Evolutionary conservation across 2,797 vertebrate genomes (phyloP), one percentile per base, ranked within the genome.

Genomic region (Hyperoplus immaculatus): DNA sequence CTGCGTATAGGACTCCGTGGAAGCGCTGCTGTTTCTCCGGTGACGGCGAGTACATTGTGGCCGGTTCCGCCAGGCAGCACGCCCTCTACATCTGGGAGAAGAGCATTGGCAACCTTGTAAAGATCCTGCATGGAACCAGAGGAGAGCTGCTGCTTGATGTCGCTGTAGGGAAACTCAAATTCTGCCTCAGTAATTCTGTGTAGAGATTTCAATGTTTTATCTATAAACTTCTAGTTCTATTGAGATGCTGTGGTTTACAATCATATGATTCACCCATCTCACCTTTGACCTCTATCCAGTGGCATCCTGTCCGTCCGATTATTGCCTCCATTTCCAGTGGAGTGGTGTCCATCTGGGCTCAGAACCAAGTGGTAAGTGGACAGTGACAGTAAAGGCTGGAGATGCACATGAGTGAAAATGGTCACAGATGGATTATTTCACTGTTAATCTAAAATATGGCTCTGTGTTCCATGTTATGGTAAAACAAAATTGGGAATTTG

Each of bases 41-140:
- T 4, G 98, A 99, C 1, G 98, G 98, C 0, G 98, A 99, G 41
- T 99, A 99, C 76, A 99, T 99, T 0, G 98, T 99, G 75, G 98
- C 98, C 0, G 98, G 98, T 0, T 99, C 98, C 0, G 98, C 98
- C 5, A 91, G 97, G 9, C 98, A 99, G 85, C 98, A 99, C 0
- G 98, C 98, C 0, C 95, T 99, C 13, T 99, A 99, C 90, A 99
- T 99, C 55, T 99, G 98, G 98, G 98, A 99, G 92, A 99, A 99
- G 88, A 99, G 98, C 90, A 99, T 99, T 9, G 98, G 98, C 6
- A 99, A 99, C 93, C 93, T 99, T 83, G 98, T 99, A 83, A 99
- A 99, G 90, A 99, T 99, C 77, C 96, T 99, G 0, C 98, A 99
- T 0, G 98, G 98, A 0, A 99, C 98, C 0, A 93, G 98, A 29